Percentiles rank a stretch among this genome's conserved stretches.
phyloP scores from a whole-genome alignment of 2,888 invertebrate genomes.

The Dasypogon diadema region DNA sequence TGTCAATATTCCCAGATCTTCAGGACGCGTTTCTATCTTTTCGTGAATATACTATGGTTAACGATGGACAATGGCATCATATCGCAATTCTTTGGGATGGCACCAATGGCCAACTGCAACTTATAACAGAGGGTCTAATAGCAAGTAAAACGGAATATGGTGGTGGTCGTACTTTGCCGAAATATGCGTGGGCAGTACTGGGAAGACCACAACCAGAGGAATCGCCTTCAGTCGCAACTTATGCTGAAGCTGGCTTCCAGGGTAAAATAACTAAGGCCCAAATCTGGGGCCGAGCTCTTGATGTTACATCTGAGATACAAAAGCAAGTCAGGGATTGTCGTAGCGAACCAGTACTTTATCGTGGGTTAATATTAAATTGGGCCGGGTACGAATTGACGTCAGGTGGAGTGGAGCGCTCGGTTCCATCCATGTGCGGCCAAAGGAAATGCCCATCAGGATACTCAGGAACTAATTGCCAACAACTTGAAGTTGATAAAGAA shows the following conservation, averaged over 20 bases:
- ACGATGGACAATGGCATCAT: constrained; percentile 97
- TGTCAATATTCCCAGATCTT: constrained; percentile 88
- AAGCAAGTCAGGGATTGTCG: constrained; percentile 94
- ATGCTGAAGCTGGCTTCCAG: constrained; percentile 93
- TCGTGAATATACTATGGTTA: constrained; percentile 91
- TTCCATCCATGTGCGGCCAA: constrained; percentile 93
- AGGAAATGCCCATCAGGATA: constrained; percentile 90
- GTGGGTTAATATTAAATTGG: constrained; percentile 89
- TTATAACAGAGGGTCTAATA: constrained; percentile 96
- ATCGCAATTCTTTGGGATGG: constrained; percentile 96
- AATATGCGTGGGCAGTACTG: constrained; percentile 91
- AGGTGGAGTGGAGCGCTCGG: constrained; percentile 91
- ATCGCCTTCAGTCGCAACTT: constrained; percentile 70
- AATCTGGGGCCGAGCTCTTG: constrained; percentile 92
- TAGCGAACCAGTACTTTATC: constrained; percentile 90
- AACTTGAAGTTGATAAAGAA: constrained; percentile 85
- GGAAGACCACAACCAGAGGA: constrained; percentile 89
- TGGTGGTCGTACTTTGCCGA: constrained; percentile 84
- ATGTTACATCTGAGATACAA: constrained; percentile 92
- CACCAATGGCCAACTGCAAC: constrained; percentile 85
- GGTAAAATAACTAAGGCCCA: constrained; percentile 95
- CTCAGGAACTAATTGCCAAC: constrained; percentile 86
- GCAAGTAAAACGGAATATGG: constrained; percentile 93
- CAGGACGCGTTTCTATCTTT: constrained; percentile 92
- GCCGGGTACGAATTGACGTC: constrained; percentile 90